These are phyloP conservation scores for Incurvaria masculella DNA, from an alignment of 2,888 invertebrate species.

Conservation along the genomic window DNA sequence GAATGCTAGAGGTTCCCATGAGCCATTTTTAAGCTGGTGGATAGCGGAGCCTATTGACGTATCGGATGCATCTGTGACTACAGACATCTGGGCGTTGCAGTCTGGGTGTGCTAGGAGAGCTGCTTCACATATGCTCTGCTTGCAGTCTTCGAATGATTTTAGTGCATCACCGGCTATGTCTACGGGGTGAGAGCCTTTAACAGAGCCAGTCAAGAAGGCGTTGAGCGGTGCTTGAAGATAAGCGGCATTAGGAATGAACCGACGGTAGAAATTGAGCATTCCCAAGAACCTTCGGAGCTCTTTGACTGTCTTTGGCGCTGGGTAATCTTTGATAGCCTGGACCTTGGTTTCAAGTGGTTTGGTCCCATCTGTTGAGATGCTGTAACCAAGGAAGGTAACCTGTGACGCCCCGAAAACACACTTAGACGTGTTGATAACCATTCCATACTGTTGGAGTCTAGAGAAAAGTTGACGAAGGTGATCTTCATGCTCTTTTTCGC, in stretches of 20 bases:
- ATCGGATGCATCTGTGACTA: not conserved
- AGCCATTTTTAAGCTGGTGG: not conserved
- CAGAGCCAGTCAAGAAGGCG: not conserved
- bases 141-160: not conserved
- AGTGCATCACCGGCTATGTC: too few species aligned
- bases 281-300: not conserved
- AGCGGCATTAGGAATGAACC: not conserved
- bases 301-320: constrained; percentile 9
- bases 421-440: constrained; percentile 21
- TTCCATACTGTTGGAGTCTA: constrained; percentile 18
- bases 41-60: not conserved
- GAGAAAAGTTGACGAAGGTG: constrained; percentile 20
- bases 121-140: not conserved
- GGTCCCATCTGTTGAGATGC: constrained; percentile 14
- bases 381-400: constrained; percentile 20
- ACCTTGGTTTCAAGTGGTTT: constrained; percentile 11
- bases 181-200: not conserved
- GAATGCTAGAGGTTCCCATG: not conserved
- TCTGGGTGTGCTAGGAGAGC: not conserved
- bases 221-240: not conserved
- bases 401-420: constrained; percentile 17
- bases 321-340: constrained; percentile 7
- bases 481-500: constrained; percentile 16
- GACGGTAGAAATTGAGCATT: not conserved
- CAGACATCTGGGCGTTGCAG: not conserved